Evolutionary conservation across 2,888 invertebrate species (phyloP), one percentile per base, ranked within the genome.

Genomic region (Drosophila imparisetae): DNA sequence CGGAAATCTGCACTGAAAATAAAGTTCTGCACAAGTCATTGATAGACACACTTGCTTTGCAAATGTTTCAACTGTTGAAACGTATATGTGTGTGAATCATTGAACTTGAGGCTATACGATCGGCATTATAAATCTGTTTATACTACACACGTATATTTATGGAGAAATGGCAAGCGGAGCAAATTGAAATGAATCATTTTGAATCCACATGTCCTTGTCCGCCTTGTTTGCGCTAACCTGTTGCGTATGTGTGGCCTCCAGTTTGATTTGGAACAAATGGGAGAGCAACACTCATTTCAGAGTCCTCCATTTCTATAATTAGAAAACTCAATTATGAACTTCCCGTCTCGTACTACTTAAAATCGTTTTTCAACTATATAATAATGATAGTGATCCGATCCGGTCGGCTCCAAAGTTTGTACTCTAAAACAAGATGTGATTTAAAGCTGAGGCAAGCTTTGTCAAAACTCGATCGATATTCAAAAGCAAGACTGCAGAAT

Each of bases 171-270:
- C n/a, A n/a, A n/a, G n/a, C n/a, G n/a, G n/a, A n/a, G n/a, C n/a
- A n/a, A n/a, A n/a, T n/a, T n/a, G n/a, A n/a, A n/a, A n/a, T n/a
- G n/a, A n/a, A n/a, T n/a, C n/a, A n/a, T n/a, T n/a, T n/a, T 63
- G 38, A 70, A 66, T 66, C 38, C 52, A 40, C 48, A 63, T 50
- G 52, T 53, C 59, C 59, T 58, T 50, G 32, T 7, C 1, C 2
- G 40, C 29, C 40, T 18, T 29, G 30, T 30, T 11, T 18, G 40
- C 13, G 18, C 5, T 29, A 54, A 74, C 75, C 63, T 75, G 80
- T 75, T 65, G 75, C 53, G 57, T 49, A 34, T 30, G 18, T 40
- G 49, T 38, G 45, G 45, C 11, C 24, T 2, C 2, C 11, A 45
- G 52, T 15, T 55, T 30, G 42, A 45, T 57, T 67, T 45, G 3